phyloP scores from a whole-genome alignment of 2,797 vertebrate genomes.

The Telmatherina bonti region DNA sequence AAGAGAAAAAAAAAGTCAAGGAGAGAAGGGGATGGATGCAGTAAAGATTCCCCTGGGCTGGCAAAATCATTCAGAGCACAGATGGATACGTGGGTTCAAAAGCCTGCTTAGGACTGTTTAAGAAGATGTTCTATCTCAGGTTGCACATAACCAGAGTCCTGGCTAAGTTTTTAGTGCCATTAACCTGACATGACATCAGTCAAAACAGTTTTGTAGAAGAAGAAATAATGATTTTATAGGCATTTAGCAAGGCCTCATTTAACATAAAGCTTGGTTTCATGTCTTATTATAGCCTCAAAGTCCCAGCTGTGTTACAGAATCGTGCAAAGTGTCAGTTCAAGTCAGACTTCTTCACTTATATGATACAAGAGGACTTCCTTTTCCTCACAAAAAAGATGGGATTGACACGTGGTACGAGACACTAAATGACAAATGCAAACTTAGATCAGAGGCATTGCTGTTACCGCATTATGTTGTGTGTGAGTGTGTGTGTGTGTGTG shows the following conservation, averaged over 20 bases:
- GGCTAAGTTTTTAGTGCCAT: neutral
- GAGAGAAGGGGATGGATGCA: conserved; percentile 65
- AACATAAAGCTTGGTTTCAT: neutral
- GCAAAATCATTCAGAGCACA: conserved; percentile 80
- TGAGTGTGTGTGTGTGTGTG: no score
- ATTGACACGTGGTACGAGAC: conserved; percentile 23
- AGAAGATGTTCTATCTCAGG: conserved; percentile 20
- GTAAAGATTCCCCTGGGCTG: conserved; percentile 76
- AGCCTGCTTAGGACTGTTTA: conserved; percentile 49
- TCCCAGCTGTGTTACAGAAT: neutral
- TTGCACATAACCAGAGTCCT: conserved; percentile 17
- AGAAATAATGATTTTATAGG: neutral
- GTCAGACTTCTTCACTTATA: neutral
- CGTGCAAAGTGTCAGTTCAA: neutral
- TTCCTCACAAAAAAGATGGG: conserved; percentile 6
- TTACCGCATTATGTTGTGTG: neutral
- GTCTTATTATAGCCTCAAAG: neutral
- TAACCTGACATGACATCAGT: neutral
- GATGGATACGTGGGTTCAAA: conserved; percentile 62
- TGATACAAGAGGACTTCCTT: neutral
- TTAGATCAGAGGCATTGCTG: conserved; percentile 25
- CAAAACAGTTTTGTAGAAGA: neutral
- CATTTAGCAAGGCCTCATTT: neutral
- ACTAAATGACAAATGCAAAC: conserved; percentile 30
- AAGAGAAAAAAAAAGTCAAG: conserved; percentile 43